Conservation (phyloP, 1,140 invertebrate genomes). For the Amphibalanus amphitrite region DNA sequence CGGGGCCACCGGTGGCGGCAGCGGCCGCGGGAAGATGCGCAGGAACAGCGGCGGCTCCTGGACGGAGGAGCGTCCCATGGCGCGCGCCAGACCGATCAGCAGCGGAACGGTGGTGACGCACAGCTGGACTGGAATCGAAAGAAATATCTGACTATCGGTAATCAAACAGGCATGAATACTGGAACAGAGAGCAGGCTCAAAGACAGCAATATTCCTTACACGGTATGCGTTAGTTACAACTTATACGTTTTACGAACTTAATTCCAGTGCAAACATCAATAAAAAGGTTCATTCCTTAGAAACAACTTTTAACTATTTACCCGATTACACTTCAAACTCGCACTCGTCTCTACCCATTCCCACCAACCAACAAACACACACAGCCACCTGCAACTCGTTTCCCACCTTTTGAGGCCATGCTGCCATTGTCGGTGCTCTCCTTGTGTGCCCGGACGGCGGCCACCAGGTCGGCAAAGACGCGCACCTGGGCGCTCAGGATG, state of each 20-base stretch:
- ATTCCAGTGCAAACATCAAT: no score
- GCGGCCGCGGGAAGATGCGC: constrained; percentile 58
- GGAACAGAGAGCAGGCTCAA: no score
- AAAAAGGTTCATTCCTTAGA: no score
- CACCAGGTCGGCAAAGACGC: not conserved
- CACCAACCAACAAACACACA: no score
- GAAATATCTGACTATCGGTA: not conserved
- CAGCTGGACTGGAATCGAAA: constrained; percentile 37
- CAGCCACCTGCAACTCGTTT: constrained; percentile 26
- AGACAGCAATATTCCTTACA: not conserved
- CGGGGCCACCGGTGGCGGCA: constrained; percentile 27
- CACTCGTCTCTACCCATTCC: no score
- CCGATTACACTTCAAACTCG: no score
- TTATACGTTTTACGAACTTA: not conserved
- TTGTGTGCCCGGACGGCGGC: not conserved
- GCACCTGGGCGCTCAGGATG: constrained; percentile 9
- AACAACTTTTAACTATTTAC: no score
- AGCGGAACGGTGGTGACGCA: constrained; percentile 69
- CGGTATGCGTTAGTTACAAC: not conserved
- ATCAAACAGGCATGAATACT: not conserved
- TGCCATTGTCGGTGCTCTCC: not conserved
- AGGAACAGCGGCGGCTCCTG: constrained; percentile 60
- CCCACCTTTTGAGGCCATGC: not conserved
- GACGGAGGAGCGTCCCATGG: constrained; percentile 64
- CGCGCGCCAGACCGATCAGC: constrained; percentile 65